Evolutionary conservation across 2,888 invertebrate genomes (phyloP).

Genomic region (Nipponacmea schrenckii): DNA sequence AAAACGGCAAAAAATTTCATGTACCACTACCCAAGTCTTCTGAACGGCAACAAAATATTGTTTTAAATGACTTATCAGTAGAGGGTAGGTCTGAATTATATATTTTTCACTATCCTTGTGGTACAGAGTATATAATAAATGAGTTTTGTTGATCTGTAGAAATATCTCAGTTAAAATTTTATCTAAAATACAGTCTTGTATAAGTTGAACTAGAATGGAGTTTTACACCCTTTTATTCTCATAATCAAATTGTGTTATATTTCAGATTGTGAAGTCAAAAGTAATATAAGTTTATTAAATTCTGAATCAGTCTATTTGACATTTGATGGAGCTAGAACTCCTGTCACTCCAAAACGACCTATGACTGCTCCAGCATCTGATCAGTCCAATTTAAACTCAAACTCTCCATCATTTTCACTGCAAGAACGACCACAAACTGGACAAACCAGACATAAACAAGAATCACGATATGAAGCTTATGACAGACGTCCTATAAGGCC

Average conservation of each 20-base stretch:
- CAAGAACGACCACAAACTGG: constrained; percentile 36
- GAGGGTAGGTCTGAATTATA: too few relatives aligned
- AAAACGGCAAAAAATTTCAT: too few relatives aligned
- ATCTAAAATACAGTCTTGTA: too few relatives aligned
- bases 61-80: too few relatives aligned
- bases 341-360: constrained; percentile 37
- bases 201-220: too few relatives aligned
- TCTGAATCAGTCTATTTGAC: constrained; percentile 64
- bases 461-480: constrained; percentile 46
- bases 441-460: constrained; percentile 23
- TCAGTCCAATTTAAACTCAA: constrained; percentile 13
- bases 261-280: constrained; percentile 49
- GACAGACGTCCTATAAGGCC: constrained; percentile 56
- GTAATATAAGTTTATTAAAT: constrained; percentile 56
- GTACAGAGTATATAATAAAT: too few relatives aligned
- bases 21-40: too few relatives aligned
- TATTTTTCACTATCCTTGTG: too few relatives aligned
- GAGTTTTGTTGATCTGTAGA: too few relatives aligned
- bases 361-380: constrained; percentile 44
- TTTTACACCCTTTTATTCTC: too few relatives aligned
- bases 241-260: constrained; percentile 2
- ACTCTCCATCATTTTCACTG: constrained; percentile 11
- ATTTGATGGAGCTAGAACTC: constrained; percentile 36
- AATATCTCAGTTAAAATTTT: too few relatives aligned
- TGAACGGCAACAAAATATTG: too few relatives aligned